phyloP scores from a whole-genome alignment of 2,113 vertebrate species.

The Rattus rattus region DNA sequence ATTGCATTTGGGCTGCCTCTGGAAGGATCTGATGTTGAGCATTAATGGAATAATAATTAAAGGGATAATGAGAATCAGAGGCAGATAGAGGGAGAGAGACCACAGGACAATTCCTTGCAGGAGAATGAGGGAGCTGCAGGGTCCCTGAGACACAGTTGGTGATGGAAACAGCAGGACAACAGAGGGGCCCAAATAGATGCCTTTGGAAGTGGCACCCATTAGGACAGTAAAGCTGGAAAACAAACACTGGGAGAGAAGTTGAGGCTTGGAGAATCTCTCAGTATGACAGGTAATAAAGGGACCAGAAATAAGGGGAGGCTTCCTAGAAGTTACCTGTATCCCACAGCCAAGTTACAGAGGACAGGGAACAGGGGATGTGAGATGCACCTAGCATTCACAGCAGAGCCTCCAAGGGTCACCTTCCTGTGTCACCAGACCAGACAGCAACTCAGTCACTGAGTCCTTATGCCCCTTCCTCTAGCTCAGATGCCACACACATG shows the following conservation, averaged over 20 bases:
- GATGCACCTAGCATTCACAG: neutral
- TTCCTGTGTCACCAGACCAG: neutral
- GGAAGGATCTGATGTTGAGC: conserved; percentile 21
- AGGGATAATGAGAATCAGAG: conserved; percentile 56
- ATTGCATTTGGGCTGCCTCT: neutral
- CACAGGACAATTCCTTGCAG: neutral
- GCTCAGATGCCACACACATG: no score
- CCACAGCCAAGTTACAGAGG: neutral
- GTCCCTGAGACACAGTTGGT: neutral
- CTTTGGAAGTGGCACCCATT: neutral
- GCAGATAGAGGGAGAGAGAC: neutral
- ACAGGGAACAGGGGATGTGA: neutral
- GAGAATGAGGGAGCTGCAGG: neutral
- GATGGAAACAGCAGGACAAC: neutral
- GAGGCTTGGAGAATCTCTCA: neutral
- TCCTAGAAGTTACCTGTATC: neutral
- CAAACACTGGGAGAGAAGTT: neutral
- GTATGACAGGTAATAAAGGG: neutral
- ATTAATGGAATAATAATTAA: neutral
- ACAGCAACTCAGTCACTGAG: neutral
- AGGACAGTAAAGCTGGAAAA: neutral
- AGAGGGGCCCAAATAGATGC: neutral
- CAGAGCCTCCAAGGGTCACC: neutral
- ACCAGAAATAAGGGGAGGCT: neutral
- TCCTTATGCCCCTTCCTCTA: fast-evolving